Evolutionary conservation across 2,113 vertebrate species (phyloP).

Genomic region (Alectura lathami): DNA sequence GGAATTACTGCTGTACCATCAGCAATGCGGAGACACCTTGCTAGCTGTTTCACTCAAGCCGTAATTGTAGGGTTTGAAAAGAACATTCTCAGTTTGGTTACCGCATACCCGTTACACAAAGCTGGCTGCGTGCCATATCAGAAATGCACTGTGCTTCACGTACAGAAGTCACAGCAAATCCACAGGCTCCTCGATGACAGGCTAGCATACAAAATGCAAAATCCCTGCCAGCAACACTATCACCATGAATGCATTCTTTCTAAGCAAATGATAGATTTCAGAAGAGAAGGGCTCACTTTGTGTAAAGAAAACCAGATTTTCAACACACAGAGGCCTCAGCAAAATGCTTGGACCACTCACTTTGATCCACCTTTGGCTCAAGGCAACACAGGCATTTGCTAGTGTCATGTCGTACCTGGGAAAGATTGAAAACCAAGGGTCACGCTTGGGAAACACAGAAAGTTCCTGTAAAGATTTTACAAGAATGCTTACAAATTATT

Average conservation of each 20-base stretch:
- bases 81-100: not conserved
- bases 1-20: not conserved
- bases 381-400: constrained; percentile 85
- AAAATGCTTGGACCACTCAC: constrained; percentile 73
- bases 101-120: not conserved
- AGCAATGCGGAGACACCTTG: not conserved
- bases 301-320: not conserved
- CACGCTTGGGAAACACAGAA: not conserved
- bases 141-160: not conserved
- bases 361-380: constrained; percentile 87
- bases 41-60: not conserved
- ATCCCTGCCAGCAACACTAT: not conserved
- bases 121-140: not conserved
- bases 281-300: not conserved
- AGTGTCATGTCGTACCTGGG: constrained; percentile 91
- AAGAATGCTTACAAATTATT: not conserved
- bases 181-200: not conserved
- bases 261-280: not conserved
- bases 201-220: not conserved
- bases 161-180: not conserved
- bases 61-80: not conserved
- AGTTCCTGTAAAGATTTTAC: not conserved
- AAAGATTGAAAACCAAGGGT: constrained; percentile 19
- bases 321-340: not conserved
- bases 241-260: not conserved